phyloP scores from a whole-genome alignment of 2,113 vertebrate species.

The Vulpes ferrilata region DNA sequence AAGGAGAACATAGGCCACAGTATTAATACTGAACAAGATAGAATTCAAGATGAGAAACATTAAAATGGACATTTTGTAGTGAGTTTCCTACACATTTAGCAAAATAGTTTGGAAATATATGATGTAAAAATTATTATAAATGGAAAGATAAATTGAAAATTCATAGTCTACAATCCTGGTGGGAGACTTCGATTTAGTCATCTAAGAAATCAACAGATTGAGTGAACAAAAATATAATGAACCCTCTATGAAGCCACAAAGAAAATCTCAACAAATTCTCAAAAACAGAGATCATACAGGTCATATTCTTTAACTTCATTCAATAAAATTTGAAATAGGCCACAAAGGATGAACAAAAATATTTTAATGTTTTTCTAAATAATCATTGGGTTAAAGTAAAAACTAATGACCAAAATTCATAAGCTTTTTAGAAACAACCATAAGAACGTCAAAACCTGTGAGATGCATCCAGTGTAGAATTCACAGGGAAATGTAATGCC shows the following conservation, averaged over 20 bases:
- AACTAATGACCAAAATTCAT: not conserved
- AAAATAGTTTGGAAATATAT: not conserved
- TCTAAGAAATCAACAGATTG: not conserved
- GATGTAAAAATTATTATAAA: not conserved
- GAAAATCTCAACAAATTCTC: constrained; percentile 5
- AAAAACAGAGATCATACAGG: not conserved
- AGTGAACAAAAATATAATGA: not conserved
- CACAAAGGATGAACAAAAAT: not conserved
- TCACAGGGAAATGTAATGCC: not conserved
- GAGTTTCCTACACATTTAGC: not conserved
- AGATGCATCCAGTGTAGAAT: not conserved
- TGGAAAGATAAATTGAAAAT: not conserved
- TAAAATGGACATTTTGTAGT: not conserved
- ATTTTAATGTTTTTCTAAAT: not conserved
- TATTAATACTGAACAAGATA: not conserved
- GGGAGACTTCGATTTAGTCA: not conserved
- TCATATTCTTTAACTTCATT: not conserved
- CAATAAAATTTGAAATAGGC: not conserved
- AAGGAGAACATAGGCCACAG: not conserved
- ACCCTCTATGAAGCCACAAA: not conserved
- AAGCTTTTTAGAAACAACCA: not conserved
- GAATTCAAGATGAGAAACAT: constrained; percentile 6
- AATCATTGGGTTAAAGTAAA: not conserved
- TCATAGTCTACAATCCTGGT: not conserved
- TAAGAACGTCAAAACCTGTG: not conserved